phyloP scores from a whole-genome alignment of 2,797 vertebrate species.

The Erpetoichthys calabaricus region DNA sequence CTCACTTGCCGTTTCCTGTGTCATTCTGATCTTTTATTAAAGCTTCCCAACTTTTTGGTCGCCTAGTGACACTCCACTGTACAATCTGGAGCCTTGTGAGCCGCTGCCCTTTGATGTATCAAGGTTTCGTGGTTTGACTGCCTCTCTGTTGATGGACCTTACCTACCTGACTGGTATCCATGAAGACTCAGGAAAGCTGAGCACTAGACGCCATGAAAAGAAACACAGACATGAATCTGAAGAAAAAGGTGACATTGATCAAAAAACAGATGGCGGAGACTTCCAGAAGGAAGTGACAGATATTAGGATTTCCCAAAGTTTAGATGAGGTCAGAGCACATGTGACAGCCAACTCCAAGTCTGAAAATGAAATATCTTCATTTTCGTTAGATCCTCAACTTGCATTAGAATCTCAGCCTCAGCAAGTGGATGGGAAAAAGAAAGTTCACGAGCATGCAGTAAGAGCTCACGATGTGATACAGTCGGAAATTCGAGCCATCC shows the following conservation, averaged over 20 bases:
- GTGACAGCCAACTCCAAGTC: conserved; percentile 51
- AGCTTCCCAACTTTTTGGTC: conserved; percentile 99
- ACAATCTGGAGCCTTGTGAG: conserved; percentile 96
- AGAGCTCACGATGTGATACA: conserved; percentile 65
- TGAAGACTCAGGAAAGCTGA: conserved; percentile 69
- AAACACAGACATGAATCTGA: conserved; percentile 64
- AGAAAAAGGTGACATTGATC: conserved; percentile 53
- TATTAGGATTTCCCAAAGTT: conserved; percentile 48
- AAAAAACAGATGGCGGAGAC: conserved; percentile 44
- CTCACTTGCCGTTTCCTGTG: conserved; percentile 87
- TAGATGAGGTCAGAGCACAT: conserved; percentile 70
- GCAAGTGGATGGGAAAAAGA: conserved; percentile 57
- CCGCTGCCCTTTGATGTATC: conserved; percentile 87
- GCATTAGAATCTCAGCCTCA: conserved; percentile 42
- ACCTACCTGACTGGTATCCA: conserved; percentile 90
- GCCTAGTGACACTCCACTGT: conserved; percentile 96
- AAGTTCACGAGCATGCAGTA: conserved; percentile 65
- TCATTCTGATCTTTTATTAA: conserved; percentile 80
- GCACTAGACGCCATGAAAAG: conserved; percentile 72
- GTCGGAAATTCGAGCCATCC: conserved; percentile 82
- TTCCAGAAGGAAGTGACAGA: conserved; percentile 40
- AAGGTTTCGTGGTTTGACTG: conserved; percentile 82
- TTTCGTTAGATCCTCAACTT: conserved; percentile 43
- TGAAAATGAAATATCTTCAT: conserved; percentile 66
- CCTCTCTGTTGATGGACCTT: conserved; percentile 85